Percentiles rank a stretch among this genome's conserved stretches.
These are phyloP conservation scores for Branchipolynoe longqiensis DNA, from an alignment of 2,888 invertebrate genomes.

Conservation along the genomic window DNA sequence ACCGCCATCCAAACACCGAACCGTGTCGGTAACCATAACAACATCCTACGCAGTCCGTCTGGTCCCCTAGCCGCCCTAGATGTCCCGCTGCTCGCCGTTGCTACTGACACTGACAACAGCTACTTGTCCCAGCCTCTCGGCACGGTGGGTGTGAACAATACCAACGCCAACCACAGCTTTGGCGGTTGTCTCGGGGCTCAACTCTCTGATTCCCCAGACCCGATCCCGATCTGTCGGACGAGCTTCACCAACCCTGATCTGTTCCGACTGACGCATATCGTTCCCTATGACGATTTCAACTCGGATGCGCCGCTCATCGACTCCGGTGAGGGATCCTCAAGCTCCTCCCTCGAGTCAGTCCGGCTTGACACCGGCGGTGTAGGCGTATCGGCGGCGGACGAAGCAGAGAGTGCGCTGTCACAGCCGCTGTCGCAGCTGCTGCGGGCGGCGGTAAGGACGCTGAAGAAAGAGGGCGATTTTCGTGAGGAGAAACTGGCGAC, in stretches of 20 bases:
- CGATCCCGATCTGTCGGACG: neutral
- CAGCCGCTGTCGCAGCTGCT: neutral
- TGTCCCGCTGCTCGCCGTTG: too few relatives aligned
- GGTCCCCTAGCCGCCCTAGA: too few relatives aligned
- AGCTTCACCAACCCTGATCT: constrained; percentile 19
- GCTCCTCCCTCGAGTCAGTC: constrained; percentile 32
- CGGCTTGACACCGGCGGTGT: neutral
- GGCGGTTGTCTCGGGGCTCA: neutral
- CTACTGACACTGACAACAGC: too few relatives aligned
- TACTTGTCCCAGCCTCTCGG: neutral
- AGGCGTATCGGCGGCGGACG: neutral
- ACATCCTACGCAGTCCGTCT: neutral
- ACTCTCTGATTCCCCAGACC: neutral
- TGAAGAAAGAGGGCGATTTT: constrained; percentile 32
- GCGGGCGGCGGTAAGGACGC: neutral
- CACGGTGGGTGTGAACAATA: neutral
- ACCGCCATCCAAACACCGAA: neutral
- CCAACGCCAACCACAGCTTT: constrained; percentile 2
- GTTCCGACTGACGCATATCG: constrained; percentile 30
- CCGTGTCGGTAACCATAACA: too few relatives aligned
- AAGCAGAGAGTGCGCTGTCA: neutral
- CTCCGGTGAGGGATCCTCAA: constrained; percentile 42
- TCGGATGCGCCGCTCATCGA: constrained; percentile 31
- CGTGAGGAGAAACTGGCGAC: constrained; percentile 41
- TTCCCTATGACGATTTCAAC: constrained; percentile 23